Evolutionary conservation across 2,113 vertebrate genomes (phyloP), one percentile per base, ranked within the genome.

Genomic region (Pholis gunnellus): DNA sequence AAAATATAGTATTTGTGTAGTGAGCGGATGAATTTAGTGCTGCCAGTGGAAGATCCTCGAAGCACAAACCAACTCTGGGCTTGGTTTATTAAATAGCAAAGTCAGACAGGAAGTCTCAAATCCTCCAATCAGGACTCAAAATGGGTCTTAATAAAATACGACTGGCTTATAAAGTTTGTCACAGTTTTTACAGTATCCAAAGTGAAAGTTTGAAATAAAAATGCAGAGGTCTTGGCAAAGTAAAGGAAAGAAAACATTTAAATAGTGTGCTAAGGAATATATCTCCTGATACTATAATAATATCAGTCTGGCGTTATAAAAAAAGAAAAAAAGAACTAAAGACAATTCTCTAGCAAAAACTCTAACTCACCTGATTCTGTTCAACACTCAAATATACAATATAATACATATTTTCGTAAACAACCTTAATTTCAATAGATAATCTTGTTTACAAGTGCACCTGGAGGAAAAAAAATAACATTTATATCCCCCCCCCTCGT

Each of bases 51-150:
- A 75, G 64, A 87, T 65, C 10, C 36, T 77, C 38, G 61, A 88
- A 87, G 75, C 57, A 88, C 48, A 89, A 85, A 83, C 61, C 79
- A 89, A 76, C 90, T 92, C 86, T 78, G 94, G 94, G 85, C 95
- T 95, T 95, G 95, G 93, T 97, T 98, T 98, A 99, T 98, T 99
- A 97, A 98, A 98, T 97, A 96, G 94, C 91, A 93, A 96, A 96
- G 94, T 94, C 95, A 96, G 95, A 96, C 95, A 97, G 95, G 92
- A 95, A 91, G 90, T 84, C 94, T 96, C 93, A 95, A 95, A 95
- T 95, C 95, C 94, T 95, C 95, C 94, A 94, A 95, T 95, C 93
- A 94, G 94, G 95, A 96, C 94, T 97, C 94, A 95, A 96, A 94
- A 96, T 95, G 93, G 93, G 88, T 96, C 95, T 96, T 97, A 96